These are phyloP conservation scores for Uromys caudimaculatus DNA, from an alignment of 2,797 vertebrate species.

Conservation along the genomic window DNA sequence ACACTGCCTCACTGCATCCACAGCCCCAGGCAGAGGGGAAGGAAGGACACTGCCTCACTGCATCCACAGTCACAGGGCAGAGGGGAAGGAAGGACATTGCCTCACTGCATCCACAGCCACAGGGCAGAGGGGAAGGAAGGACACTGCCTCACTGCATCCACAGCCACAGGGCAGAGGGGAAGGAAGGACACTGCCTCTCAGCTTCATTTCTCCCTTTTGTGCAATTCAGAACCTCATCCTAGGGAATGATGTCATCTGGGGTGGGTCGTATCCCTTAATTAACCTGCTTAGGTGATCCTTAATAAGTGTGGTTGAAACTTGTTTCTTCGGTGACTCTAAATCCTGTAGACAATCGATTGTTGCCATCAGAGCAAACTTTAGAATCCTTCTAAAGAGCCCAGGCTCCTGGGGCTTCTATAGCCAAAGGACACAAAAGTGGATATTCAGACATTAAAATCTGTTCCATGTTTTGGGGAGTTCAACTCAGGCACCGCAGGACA, in stretches of 20 bases:
- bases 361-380: background rate
- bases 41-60: background rate
- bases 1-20: background rate
- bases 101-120: background rate
- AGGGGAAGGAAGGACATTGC: background rate
- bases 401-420: background rate
- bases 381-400: background rate
- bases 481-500: background rate
- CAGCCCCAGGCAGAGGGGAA: background rate
- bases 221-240: background rate
- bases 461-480: background rate
- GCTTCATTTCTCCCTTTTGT: background rate
- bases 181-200: background rate
- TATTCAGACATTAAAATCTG: fast-evolving
- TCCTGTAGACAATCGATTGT: background rate
- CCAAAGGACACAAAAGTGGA: fast-evolving
- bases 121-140: background rate
- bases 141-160: background rate
- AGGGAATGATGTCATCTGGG: background rate
- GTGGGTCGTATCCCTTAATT: background rate
- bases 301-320: background rate
- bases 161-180: background rate
- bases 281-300: background rate
- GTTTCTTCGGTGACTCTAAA: background rate
- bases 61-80: background rate